Evolutionary conservation across 2,888 invertebrate genomes (phyloP).

Genomic region (Calameuta filiformis): DNA sequence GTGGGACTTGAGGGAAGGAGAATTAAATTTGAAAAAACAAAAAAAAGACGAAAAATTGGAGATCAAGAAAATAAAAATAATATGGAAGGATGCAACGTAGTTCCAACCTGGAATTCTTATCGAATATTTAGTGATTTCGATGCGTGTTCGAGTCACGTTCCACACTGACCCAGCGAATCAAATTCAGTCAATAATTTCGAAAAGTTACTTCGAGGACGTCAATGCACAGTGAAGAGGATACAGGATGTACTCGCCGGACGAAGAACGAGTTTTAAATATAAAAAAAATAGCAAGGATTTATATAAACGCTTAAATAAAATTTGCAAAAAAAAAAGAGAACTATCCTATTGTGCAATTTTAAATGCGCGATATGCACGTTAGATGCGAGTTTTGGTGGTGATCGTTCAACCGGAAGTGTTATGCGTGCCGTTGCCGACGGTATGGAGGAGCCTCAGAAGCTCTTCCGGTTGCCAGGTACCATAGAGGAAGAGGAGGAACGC

Average conservation of each 20-base stretch:
- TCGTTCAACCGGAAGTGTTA: background rate
- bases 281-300: conserved; percentile 13
- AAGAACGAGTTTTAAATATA: too few species aligned
- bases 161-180: too few species aligned
- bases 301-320: background rate
- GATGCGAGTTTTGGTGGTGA: background rate
- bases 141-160: conserved; percentile 29
- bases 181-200: too few species aligned
- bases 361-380: too few species aligned
- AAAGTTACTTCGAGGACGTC: too few species aligned
- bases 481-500: conserved; percentile 55
- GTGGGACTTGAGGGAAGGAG: background rate
- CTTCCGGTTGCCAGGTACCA: conserved; percentile 59
- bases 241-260: too few species aligned
- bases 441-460: conserved; percentile 60
- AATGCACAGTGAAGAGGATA: too few species aligned
- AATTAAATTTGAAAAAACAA: conserved; percentile 4
- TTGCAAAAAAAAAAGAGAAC: too few species aligned
- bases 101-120: too few species aligned
- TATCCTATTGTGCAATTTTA: too few species aligned
- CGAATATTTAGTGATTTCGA: conserved; percentile 34
- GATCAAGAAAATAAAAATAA: conserved; percentile 23
- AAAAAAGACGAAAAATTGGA: conserved; percentile 8
- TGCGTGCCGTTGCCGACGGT: conserved; percentile 16
- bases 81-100: conserved; percentile 23